Evolutionary conservation across 2,113 vertebrate genomes (phyloP).

Genomic region (Thunnus thynnus): DNA sequence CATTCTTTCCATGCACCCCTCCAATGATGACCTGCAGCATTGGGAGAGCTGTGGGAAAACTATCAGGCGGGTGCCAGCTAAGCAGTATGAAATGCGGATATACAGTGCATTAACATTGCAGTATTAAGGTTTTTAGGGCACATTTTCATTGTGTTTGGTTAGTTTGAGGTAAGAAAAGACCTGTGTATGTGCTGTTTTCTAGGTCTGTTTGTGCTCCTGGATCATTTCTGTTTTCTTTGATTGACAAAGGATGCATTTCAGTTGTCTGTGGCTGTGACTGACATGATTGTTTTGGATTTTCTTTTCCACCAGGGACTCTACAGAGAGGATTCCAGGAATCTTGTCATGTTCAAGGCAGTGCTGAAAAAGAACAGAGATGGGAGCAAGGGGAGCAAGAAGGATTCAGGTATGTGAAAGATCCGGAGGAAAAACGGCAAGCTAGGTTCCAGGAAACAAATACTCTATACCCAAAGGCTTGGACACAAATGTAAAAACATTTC

Average conservation of each 20-base stretch:
- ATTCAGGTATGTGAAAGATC: constrained; percentile 88
- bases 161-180: not conserved
- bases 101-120: constrained; percentile 43
- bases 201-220: not conserved
- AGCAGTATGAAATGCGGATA: constrained; percentile 62
- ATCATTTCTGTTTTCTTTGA: not conserved
- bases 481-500: not conserved
- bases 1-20: constrained; percentile 82
- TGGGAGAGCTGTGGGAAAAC: constrained; percentile 81
- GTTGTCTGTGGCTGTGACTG: constrained; percentile 11
- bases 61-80: constrained; percentile 68
- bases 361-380: constrained; percentile 97
- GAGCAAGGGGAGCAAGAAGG: constrained; percentile 93
- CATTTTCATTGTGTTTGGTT: constrained; percentile 53
- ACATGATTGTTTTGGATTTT: constrained; percentile 24
- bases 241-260: constrained; percentile 24
- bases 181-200: not conserved
- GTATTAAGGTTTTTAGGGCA: constrained; percentile 44
- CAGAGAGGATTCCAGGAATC: constrained; percentile 67
- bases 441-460: constrained; percentile 17
- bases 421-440: constrained; percentile 1
- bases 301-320: constrained; percentile 62
- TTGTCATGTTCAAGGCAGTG: constrained; percentile 96
- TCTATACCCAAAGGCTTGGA: constrained; percentile 4
- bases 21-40: constrained; percentile 74